Evolutionary conservation across 2,113 vertebrate genomes (phyloP).

Genomic region (Cisticola juncidis): DNA sequence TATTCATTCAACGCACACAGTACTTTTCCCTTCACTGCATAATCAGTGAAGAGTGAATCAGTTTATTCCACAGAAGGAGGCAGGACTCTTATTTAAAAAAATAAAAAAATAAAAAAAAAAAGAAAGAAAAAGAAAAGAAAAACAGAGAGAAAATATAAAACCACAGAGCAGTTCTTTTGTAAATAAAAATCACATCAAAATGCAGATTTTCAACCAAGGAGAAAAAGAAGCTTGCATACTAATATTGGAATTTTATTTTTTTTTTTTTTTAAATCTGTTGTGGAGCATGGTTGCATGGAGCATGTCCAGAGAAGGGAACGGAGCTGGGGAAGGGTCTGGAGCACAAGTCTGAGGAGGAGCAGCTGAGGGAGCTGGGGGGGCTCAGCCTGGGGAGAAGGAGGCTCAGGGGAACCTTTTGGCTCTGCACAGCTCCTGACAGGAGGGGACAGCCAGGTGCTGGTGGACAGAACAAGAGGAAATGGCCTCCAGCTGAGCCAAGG

Average conservation of each 20-base stretch:
- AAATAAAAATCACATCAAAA: not conserved
- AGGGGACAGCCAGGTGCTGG: rapidly evolving
- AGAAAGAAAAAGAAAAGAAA: no score
- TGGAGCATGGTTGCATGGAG: not conserved
- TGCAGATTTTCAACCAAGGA: not conserved
- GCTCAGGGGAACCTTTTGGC: not conserved
- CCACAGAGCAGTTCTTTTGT: not conserved
- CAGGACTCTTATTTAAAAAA: not conserved
- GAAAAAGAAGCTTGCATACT: not conserved
- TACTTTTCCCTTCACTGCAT: not conserved
- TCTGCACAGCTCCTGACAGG: not conserved
- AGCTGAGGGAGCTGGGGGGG: not conserved
- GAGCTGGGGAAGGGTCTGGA: not conserved
- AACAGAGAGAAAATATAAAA: not conserved
- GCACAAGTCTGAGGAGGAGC: not conserved
- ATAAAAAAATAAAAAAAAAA: not conserved
- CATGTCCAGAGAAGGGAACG: rapidly evolving
- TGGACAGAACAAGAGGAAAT: not conserved
- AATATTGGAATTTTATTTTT: not conserved
- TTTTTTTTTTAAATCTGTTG: not conserved
- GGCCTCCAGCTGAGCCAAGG: not conserved
- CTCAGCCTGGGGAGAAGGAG: not conserved
- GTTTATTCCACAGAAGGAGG: not conserved
- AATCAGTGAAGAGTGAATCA: not conserved
- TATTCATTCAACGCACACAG: not conserved